Evolutionary conservation across 2,888 invertebrate genomes (phyloP), one percentile per base, ranked within the genome.

Genomic region (Salticus scenicus): DNA sequence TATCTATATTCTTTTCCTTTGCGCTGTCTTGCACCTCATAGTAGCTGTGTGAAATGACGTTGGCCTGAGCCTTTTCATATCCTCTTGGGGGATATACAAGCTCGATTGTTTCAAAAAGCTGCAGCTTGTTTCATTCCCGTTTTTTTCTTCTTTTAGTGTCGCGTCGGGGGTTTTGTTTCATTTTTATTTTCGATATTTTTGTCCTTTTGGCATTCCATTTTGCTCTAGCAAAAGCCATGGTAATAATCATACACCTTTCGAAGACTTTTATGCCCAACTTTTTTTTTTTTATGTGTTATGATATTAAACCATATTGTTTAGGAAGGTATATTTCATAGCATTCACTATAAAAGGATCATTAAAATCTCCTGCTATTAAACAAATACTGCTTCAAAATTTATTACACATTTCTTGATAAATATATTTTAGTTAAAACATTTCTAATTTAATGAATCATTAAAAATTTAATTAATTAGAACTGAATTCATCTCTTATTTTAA

Each of bases 101-200:
- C 51, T 57, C 77, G 83, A 84, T 84, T 84, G 83, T 84, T 84
- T 78, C 77, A 84, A 84, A 78, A 83, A 82, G 72, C 63, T 71
- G 57, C 24, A 51, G 63, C 71, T 31, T 71, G 71, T 75, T 72
- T 72, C 82, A 76, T 76, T 71, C 37, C 27, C 71, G 37, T 33
- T 66, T 33, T 69, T 14, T 10, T 37, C 20, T 64, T 24, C 27
- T 33, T 66, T 37, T 78, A 57, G 57, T 57, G 24, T 57, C 57
- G 57, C 57, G 57, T 33, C 33, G 33, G 33, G 67, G 33, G 33
- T 33, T 67, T 67, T 51, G 51, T 30, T 31, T 57, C 57, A 31
- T 31, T 51, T 31, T 30, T 72, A 51, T 31, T 51, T 72, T 72
- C 51, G 47, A 57, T 51, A 72, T 51, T 51, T 72, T 51, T 51